Conservation (phyloP, 2,888 invertebrate species). For the Pristionchus mayeri region DNA sequence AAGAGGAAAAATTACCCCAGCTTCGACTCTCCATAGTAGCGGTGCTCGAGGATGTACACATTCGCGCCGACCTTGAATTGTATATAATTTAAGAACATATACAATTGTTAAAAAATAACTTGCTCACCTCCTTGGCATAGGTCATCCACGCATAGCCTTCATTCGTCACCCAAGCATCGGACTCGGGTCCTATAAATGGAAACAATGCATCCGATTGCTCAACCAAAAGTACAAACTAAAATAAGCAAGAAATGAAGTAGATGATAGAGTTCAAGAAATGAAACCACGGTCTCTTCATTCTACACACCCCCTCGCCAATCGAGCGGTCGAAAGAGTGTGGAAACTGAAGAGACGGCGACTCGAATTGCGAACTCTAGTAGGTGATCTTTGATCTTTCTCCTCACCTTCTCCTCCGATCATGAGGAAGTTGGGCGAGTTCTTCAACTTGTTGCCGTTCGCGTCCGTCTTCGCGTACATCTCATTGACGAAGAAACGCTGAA, state of each 20-base stretch:
- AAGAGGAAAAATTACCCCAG: constrained; percentile 50
- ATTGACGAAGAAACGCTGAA: constrained; percentile 47
- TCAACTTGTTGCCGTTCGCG: background rate
- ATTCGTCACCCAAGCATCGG: constrained; percentile 77
- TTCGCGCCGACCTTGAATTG: constrained; percentile 83
- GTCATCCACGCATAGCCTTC: constrained; percentile 65
- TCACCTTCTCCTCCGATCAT: constrained; percentile 94
- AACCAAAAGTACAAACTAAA: too few relatives aligned
- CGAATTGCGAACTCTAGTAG: background rate
- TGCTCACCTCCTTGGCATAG: constrained; percentile 80
- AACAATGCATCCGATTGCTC: too few relatives aligned
- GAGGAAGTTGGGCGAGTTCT: constrained; percentile 87
- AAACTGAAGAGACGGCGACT: background rate
- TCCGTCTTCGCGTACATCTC: constrained; percentile 22
- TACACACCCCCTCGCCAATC: too few relatives aligned
- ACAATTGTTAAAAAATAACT: background rate
- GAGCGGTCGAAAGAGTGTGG: background rate
- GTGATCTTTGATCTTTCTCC: background rate
- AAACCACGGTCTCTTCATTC: too few relatives aligned
- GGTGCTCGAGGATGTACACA: constrained; percentile 90
- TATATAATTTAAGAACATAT: background rate
- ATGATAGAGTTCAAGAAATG: too few relatives aligned
- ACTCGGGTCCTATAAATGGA: constrained; percentile 45
- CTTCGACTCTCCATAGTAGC: constrained; percentile 92
- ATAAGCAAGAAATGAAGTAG: too few relatives aligned